phyloP scores from a whole-genome alignment of 30 jellyfish, hydroid and myxozoan species.

The Hydra vulgaris region DNA sequence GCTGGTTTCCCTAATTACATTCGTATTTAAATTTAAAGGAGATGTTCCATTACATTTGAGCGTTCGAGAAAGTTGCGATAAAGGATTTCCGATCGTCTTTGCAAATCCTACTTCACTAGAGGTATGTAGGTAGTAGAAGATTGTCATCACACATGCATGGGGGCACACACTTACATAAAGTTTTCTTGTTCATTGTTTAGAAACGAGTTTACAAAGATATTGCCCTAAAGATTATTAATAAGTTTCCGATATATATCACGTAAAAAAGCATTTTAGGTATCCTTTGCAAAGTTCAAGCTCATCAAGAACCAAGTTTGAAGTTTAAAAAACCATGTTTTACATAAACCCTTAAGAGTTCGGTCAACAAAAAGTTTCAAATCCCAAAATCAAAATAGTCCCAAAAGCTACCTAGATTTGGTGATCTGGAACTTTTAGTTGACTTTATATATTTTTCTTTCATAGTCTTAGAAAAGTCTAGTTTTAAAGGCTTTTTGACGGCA shows the following conservation, averaged over 20 bases:
- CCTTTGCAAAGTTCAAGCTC: neutral
- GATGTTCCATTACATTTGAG: slow-evolving; percentile 69
- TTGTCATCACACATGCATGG: too few species aligned
- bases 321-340: neutral
- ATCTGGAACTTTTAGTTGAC: too few species aligned
- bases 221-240: neutral
- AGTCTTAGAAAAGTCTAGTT: too few species aligned
- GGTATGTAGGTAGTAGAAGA: too few species aligned
- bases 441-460: too few species aligned
- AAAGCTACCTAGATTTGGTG: neutral
- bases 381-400: neutral
- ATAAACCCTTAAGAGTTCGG: neutral
- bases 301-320: neutral
- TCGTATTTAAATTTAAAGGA: slow-evolving; percentile 64
- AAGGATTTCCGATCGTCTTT: slow-evolving; percentile 71
- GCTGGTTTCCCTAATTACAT: too few species aligned
- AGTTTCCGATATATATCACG: neutral
- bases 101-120: slow-evolving; percentile 56
- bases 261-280: neutral
- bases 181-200: neutral
- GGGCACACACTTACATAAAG: too few species aligned
- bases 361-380: neutral
- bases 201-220: neutral
- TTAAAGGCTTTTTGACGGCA: too few species aligned
- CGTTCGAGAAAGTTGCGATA: slow-evolving; percentile 84